Evolutionary conservation across 2,113 vertebrate genomes (phyloP).

Genomic region (Hippocampus comes): DNA sequence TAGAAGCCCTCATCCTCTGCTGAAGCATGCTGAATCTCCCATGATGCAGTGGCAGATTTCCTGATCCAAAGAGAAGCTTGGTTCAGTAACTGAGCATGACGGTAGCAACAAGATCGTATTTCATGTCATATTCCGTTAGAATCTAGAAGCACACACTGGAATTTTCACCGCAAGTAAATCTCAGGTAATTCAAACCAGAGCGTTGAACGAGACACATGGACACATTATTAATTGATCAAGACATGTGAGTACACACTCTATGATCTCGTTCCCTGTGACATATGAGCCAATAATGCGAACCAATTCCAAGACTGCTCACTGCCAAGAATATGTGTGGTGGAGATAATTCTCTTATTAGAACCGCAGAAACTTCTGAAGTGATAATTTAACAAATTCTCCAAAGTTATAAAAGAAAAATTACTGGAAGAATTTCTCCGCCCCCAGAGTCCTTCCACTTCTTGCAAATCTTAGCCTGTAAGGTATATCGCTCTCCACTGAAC

Average conservation of each 20-base stretch:
- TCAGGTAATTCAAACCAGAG: constrained; percentile 54
- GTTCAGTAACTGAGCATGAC: constrained; percentile 11
- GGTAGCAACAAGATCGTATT: constrained; percentile 22
- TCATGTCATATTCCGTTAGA: constrained; percentile 22
- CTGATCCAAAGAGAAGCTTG: constrained; percentile 59
- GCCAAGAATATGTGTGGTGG: not conserved
- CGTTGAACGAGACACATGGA: not conserved
- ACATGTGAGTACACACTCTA: constrained; percentile 42
- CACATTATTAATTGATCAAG: constrained; percentile 36
- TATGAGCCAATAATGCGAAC: constrained; percentile 44
- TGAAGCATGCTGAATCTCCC: constrained; percentile 78
- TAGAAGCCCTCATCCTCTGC: constrained; percentile 79
- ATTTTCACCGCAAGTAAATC: constrained; percentile 34
- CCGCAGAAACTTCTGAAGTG: constrained; percentile 13
- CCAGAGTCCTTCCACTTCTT: constrained; percentile 68
- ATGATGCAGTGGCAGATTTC: constrained; percentile 77
- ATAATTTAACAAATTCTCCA: constrained; percentile 14
- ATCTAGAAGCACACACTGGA: constrained; percentile 3
- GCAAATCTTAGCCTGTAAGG: constrained; percentile 83
- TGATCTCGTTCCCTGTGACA: constrained; percentile 36
- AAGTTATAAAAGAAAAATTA: constrained; percentile 58
- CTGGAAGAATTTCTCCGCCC: constrained; percentile 77
- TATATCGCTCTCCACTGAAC: constrained; percentile 79
- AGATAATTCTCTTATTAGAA: constrained; percentile 37
- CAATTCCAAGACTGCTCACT: constrained; percentile 30